Percentiles rank a stretch among this genome's conserved stretches.
phyloP scores from a whole-genome alignment of 2,888 invertebrate genomes.

The Archips xylosteana region DNA sequence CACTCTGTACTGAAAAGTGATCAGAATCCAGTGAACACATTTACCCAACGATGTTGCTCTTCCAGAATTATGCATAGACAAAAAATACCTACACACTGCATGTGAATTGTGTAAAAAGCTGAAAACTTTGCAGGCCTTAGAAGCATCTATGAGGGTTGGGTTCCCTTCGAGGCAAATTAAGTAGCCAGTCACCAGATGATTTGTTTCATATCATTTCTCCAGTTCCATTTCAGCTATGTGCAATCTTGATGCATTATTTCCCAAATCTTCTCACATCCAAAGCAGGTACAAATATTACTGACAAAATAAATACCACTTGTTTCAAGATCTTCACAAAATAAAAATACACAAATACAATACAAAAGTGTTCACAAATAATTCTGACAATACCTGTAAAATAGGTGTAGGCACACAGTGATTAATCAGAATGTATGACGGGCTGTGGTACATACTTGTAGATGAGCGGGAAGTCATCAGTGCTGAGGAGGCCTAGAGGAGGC shows the following conservation, averaged over 20 bases:
- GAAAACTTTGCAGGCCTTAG: constrained; percentile 48
- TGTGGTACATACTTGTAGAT: constrained; percentile 91
- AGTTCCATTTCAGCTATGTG: constrained; percentile 19
- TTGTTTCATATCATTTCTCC: constrained; percentile 32
- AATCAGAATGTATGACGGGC: constrained; percentile 45
- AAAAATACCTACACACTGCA: constrained; percentile 60
- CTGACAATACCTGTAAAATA: constrained; percentile 65
- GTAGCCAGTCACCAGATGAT: constrained; percentile 39
- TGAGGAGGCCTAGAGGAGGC: constrained; percentile 93
- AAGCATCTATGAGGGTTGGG: constrained; percentile 60
- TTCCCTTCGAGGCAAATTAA: constrained; percentile 45
- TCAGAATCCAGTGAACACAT: constrained; percentile 77
- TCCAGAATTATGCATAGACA: constrained; percentile 50
- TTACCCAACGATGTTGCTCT: constrained; percentile 54
- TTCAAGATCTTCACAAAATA: constrained; percentile 64
- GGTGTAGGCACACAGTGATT: constrained; percentile 68
- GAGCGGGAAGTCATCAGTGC: constrained; percentile 92
- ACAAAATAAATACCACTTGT: constrained; percentile 65
- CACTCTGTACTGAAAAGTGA: constrained; percentile 80
- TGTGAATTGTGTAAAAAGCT: constrained; percentile 51
- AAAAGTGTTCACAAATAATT: constrained; percentile 62
- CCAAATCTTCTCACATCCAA: constrained; percentile 40
- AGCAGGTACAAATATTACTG: constrained; percentile 43
- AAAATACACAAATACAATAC: constrained; percentile 69
- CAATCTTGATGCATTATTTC: constrained; percentile 25